These are phyloP conservation scores for Oceanodroma tethys DNA, from an alignment of 2,113 vertebrate genomes.

Conservation along the genomic window DNA sequence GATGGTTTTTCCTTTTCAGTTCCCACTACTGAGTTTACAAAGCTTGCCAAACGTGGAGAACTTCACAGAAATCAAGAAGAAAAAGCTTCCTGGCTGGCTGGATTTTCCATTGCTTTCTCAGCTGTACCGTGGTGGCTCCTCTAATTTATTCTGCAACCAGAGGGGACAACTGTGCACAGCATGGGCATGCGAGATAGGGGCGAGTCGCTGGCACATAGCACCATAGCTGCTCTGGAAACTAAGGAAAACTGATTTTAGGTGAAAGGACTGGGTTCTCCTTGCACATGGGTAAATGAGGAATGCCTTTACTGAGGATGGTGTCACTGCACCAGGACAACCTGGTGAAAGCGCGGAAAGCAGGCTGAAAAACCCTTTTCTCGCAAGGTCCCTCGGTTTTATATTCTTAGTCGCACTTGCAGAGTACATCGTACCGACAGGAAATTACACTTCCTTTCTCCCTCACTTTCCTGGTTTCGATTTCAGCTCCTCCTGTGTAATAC, in stretches of 20 bases:
- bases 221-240: not conserved
- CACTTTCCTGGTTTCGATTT: not conserved
- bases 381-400: not conserved
- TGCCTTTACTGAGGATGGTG: not conserved
- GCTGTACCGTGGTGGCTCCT: not conserved
- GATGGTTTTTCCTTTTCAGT: conserved; percentile 50
- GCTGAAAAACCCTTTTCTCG: not conserved
- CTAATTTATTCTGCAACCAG: not conserved
- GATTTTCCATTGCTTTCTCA: conserved; percentile 58
- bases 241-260: not conserved
- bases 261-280: not conserved
- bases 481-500: not conserved
- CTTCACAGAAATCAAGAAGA: conserved; percentile 18
- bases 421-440: not conserved
- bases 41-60: conserved; percentile 23
- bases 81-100: conserved; percentile 33
- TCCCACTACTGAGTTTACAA: not conserved
- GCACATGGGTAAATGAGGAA: not conserved
- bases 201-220: not conserved
- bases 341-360: not conserved
- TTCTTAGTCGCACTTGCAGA: not conserved
- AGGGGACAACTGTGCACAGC: not conserved
- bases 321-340: not conserved
- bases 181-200: not conserved
- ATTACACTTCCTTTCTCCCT: conserved; percentile 15